Base-by-base conservation (phyloP, 2,888 invertebrate genomes). In the Patella pellucida region DNA sequence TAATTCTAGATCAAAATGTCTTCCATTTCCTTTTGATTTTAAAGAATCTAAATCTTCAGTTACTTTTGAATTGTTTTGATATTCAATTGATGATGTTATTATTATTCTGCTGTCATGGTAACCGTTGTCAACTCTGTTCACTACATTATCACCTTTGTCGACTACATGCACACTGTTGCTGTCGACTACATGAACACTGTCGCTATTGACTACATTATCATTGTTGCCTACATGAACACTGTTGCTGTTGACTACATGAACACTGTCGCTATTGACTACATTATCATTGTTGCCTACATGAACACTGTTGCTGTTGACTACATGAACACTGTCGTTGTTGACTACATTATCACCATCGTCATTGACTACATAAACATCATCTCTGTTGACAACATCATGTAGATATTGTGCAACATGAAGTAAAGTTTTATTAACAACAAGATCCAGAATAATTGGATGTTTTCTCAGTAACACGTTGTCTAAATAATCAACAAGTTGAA, bases 401-500 rank as follows among this genome's bases (percentile, higher is more conserved):
- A 88, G 51, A 70, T 81, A 81, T 14, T 75, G 50, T 5, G 80
- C 72, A 70, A 87, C 78, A 51, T 83, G 80, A 23, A 68, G 50
- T 75, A 86, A 89, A 11, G 84, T 81, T 69, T 83, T 77, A 75
- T 89, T 85, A 11, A 91, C 74, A n/a, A 91, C 56, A 4, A 79
- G 78, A 72, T 90, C 89, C 7, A 91, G 72, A 16, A 91, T 75
- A 5, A 79, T 71, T 51, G 89, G 87, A 62, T 84, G 74, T 12
- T 75, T 71, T 41, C 74, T 73, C 68, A 76, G 82, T 51, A 86
- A 80, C 51, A 71, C 62, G 67, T 67, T 74, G 79, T 94, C 92
- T 71, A 95, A 86, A 83, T 93, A 93, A 82, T 93, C 93, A 62
- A 93, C 92, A 74, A 95, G 91, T 81, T 94, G 92, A 14, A 95